Evolutionary conservation across 2,113 vertebrate species (phyloP).

Genomic region (Lagopus leucura): DNA sequence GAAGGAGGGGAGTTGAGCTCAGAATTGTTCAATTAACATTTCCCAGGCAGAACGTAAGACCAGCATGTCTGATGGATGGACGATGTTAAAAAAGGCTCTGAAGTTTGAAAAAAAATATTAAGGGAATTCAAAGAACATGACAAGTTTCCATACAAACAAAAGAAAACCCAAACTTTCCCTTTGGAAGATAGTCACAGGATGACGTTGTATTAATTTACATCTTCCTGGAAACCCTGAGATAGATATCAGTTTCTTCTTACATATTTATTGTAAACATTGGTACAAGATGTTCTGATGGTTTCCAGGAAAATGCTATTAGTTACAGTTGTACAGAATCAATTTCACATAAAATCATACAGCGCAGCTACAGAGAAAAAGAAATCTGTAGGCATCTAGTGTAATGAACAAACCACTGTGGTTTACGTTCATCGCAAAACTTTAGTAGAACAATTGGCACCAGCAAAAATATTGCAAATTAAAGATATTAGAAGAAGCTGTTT

Average conservation of each 20-base stretch:
- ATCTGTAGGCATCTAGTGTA: constrained; percentile 33
- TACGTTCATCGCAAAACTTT: constrained; percentile 23
- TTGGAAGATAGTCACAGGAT: constrained; percentile 16
- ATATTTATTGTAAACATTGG: constrained; percentile 68
- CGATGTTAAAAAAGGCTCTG: not conserved
- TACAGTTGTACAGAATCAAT: constrained; percentile 67
- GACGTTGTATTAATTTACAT: not conserved
- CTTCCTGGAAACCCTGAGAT: constrained; percentile 57
- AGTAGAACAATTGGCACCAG: constrained; percentile 42
- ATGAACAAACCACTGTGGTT: constrained; percentile 49
- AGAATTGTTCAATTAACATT: constrained; percentile 48
- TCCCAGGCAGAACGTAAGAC: not conserved
- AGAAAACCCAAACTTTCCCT: not conserved
- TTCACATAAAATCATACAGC: constrained; percentile 58
- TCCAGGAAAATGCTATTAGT: constrained; percentile 73
- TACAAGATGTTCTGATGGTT: constrained; percentile 70
- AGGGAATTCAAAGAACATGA: constrained; percentile 11
- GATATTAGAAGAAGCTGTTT: constrained; percentile 58
- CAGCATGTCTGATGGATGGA: not conserved
- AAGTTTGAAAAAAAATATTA: not conserved
- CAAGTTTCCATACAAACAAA: constrained; percentile 15
- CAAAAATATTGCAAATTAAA: constrained; percentile 50
- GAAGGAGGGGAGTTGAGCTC: constrained; percentile 21
- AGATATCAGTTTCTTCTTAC: constrained; percentile 60
- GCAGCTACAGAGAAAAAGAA: constrained; percentile 21